A percentile compares a stretch with the other conserved stretches of the same genome.
Evolutionary conservation across 2,113 vertebrate genomes (phyloP).

Genomic region (Oreochromis tanganicae): DNA sequence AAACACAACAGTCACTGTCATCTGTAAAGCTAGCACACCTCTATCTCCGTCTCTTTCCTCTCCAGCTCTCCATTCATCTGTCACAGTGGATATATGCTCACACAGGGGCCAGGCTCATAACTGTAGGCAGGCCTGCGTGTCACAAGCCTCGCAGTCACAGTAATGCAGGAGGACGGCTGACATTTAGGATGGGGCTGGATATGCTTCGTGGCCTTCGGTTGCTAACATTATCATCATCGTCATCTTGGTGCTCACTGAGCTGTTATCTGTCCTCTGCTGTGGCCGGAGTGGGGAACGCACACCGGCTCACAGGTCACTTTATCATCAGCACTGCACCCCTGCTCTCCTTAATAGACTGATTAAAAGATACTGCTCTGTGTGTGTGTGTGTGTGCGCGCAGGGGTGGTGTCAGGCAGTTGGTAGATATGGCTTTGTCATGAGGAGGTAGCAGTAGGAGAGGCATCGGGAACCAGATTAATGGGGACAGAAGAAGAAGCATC

Average conservation of each 20-base stretch:
- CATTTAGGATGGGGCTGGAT: slow-evolving; percentile 64
- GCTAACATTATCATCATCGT: slow-evolving; percentile 61
- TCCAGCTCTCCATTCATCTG: neutral
- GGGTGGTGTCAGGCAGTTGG: neutral
- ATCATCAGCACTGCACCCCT: slow-evolving; percentile 34
- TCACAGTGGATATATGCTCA: neutral
- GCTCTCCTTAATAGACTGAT: slow-evolving; percentile 62
- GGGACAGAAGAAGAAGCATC: neutral
- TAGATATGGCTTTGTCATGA: neutral
- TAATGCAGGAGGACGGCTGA: slow-evolving; percentile 40
- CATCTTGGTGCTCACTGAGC: slow-evolving; percentile 47
- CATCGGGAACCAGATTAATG: neutral
- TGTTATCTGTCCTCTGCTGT: slow-evolving; percentile 60
- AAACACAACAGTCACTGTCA: slow-evolving; percentile 54
- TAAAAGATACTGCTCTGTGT: slow-evolving; percentile 51
- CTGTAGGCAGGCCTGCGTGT: slow-evolving; percentile 11
- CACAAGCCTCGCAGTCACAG: neutral
- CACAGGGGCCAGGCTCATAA: slow-evolving; percentile 26
- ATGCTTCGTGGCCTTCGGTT: slow-evolving; percentile 36
- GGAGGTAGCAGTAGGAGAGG: neutral
- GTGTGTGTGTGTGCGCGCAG: neutral
- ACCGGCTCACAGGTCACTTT: slow-evolving; percentile 43
- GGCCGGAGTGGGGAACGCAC: slow-evolving; percentile 15
- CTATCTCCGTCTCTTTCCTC: slow-evolving; percentile 3
- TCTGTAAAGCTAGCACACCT: slow-evolving; percentile 42